These are phyloP conservation scores for Drosophila greeni DNA, from an alignment of 2,888 invertebrate genomes.

Conservation along the genomic window DNA sequence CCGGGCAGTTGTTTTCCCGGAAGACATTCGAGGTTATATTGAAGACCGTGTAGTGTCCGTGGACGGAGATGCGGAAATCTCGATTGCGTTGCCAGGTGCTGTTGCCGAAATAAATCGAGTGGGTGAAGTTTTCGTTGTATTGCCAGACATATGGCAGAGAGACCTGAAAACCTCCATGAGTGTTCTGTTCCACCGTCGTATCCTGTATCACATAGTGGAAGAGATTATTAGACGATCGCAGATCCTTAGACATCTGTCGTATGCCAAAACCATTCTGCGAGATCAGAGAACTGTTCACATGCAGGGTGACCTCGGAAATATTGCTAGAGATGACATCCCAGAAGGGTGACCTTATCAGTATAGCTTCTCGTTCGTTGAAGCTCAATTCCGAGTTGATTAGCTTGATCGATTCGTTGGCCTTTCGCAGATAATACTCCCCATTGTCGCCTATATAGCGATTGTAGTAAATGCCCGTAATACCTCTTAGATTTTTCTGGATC, in stretches of 20 bases:
- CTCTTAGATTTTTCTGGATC: conserved; percentile 89
- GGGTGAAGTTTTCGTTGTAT: conserved; percentile 95
- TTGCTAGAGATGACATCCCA: conserved; percentile 92
- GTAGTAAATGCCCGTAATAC: conserved; percentile 90
- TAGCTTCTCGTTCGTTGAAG: conserved; percentile 88
- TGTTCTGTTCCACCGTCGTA: conserved; percentile 91
- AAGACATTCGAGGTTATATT: conserved; percentile 93
- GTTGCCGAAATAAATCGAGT: conserved; percentile 91
- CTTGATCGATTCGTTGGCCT: conserved; percentile 92
- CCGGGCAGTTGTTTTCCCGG: conserved; percentile 89
- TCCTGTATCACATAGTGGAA: conserved; percentile 96
- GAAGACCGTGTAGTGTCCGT: conserved; percentile 94
- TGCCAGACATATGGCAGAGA: conserved; percentile 96
- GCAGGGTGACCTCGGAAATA: conserved; percentile 93
- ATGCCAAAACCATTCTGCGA: conserved; percentile 93
- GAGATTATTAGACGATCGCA: conserved; percentile 96
- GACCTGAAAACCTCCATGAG: conserved; percentile 90
- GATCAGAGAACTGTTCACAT: conserved; percentile 91
- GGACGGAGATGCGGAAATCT: conserved; percentile 90
- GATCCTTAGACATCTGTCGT: conserved; percentile 93
- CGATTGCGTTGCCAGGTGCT: conserved; percentile 92
- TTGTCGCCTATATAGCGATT: conserved; percentile 91
- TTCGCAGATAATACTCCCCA: conserved; percentile 91
- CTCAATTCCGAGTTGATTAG: conserved; percentile 89
- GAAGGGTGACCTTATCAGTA: conserved; percentile 89